These are phyloP conservation scores for Lichenostomus cassidix DNA, from an alignment of 2,113 vertebrate species.

Conservation along the genomic window DNA sequence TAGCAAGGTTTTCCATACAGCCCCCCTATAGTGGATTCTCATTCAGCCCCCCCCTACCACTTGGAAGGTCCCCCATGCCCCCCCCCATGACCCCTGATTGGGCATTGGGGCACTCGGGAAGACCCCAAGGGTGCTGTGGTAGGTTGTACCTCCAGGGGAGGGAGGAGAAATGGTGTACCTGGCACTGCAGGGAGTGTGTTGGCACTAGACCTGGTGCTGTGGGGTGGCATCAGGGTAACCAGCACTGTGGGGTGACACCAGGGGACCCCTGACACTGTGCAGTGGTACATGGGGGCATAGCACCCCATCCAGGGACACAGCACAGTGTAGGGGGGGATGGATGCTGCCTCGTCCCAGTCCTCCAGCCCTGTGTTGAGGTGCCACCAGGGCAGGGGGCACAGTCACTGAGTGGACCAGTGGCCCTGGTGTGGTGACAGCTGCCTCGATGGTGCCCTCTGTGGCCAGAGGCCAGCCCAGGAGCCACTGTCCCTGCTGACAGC, in stretches of 20 bases:
- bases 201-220: neutral
- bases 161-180: neutral
- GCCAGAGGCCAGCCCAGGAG: neutral
- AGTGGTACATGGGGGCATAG: rapidly evolving
- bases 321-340: no score
- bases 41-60: neutral
- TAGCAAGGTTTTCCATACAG: neutral
- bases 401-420: neutral
- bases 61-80: neutral
- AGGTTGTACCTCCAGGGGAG: neutral
- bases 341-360: neutral
- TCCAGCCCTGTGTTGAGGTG: neutral
- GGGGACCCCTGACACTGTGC: neutral
- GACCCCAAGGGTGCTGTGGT: rapidly evolving
- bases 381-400: neutral
- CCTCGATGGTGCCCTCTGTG: neutral
- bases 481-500: rapidly evolving
- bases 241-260: neutral
- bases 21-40: neutral
- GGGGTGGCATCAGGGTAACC: neutral
- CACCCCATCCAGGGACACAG: neutral
- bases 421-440: neutral
- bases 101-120: neutral
- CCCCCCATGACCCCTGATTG: neutral
- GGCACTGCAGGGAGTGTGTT: neutral